These are phyloP conservation scores for Schizopygopsis malacanthus DNA, from an alignment of 2,797 vertebrate genomes.

Conservation along the genomic window DNA sequence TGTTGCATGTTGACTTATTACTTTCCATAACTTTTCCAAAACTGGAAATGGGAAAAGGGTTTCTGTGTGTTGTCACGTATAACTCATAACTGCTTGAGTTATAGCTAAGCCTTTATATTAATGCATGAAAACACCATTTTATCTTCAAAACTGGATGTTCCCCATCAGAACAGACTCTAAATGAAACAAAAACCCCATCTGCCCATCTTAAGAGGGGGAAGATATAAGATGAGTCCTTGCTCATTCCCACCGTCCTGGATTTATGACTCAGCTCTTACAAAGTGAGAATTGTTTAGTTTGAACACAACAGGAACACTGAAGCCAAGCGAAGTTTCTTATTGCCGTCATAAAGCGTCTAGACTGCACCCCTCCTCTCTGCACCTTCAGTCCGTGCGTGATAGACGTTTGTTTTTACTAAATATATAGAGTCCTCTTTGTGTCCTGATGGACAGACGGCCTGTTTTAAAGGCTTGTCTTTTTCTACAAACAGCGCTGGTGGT, in stretches of 20 bases:
- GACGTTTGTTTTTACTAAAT: conserved; percentile 80
- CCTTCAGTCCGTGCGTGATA: conserved; percentile 69
- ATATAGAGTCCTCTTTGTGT: conserved; percentile 75
- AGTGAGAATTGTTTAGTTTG: conserved; percentile 87
- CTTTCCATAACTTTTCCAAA: neutral
- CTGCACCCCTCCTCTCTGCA: conserved; percentile 83
- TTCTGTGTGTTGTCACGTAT: neutral
- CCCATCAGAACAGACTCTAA: conserved; percentile 34
- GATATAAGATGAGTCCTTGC: conserved; percentile 47
- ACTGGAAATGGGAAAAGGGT: neutral
- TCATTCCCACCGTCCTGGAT: conserved; percentile 67
- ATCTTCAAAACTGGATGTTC: conserved; percentile 28
- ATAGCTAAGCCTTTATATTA: neutral
- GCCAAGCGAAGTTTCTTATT: conserved; percentile 95
- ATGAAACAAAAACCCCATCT: conserved; percentile 56
- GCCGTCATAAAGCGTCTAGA: conserved; percentile 99
- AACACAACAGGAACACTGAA: conserved; percentile 87
- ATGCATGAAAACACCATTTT: neutral
- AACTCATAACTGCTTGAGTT: neutral
- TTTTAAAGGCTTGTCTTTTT: conserved; percentile 50
- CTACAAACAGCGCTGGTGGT: conserved; percentile 1
- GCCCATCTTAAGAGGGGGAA: conserved; percentile 50
- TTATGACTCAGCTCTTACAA: conserved; percentile 67
- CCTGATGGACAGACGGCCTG: conserved; percentile 51
- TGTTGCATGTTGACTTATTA: neutral